Conservation (phyloP, 2,888 invertebrate species). For the Andrena marginata region DNA sequence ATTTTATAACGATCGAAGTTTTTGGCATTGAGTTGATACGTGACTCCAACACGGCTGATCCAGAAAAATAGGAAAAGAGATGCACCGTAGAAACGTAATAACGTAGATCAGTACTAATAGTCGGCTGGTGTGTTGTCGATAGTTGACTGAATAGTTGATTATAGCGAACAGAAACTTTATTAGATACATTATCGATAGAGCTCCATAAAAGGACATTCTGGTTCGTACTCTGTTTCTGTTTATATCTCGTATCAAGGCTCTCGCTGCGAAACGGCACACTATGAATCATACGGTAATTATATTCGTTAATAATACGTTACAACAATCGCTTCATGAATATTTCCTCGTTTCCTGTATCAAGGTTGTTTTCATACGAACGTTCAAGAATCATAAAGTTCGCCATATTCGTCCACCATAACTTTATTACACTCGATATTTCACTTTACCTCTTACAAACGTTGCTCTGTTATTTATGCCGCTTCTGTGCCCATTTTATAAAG, state of each 20-base stretch:
- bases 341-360: constrained; percentile 37
- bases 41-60: too few species aligned
- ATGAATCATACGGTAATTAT: constrained; percentile 52
- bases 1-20: too few species aligned
- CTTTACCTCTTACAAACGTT: neutral
- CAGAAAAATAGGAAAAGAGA: neutral
- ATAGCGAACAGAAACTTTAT: neutral
- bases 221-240: constrained; percentile 31
- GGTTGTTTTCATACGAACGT: constrained; percentile 2
- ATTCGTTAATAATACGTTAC: constrained; percentile 53
- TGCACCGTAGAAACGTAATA: neutral
- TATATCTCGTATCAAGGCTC: constrained; percentile 36
- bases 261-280: constrained; percentile 2
- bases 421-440: neutral
- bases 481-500: too few species aligned
- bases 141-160: constrained; percentile 10
- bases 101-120: neutral
- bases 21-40: too few species aligned
- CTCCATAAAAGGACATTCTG: constrained; percentile 14
- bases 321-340: constrained; percentile 58
- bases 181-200: neutral
- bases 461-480: too few species aligned
- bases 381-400: constrained; percentile 13
- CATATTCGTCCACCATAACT: constrained; percentile 8
- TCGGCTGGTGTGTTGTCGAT: neutral